Evolutionary conservation across 2,797 vertebrate species (phyloP).

Genomic region (Coluber constrictor): DNA sequence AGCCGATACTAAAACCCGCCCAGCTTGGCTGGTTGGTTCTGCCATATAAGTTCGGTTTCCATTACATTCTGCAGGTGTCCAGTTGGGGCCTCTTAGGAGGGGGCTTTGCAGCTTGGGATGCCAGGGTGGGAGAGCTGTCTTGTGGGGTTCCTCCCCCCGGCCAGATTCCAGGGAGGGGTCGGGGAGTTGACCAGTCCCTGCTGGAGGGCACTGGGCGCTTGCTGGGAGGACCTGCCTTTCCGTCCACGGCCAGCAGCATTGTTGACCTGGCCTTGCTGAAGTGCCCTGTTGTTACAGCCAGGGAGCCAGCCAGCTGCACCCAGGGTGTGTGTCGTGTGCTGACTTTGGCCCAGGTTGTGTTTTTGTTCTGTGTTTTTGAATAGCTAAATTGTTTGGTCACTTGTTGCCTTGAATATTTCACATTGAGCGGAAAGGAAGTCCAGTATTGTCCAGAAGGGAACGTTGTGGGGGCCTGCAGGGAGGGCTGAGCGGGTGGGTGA

Average conservation of each 20-base stretch:
- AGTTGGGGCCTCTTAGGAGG: background rate
- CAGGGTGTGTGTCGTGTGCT: background rate
- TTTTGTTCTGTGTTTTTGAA: background rate
- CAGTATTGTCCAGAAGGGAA: no score
- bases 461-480: no score
- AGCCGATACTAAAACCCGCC: background rate
- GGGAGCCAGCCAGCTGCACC: background rate
- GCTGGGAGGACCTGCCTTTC: background rate
- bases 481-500: background rate
- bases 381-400: background rate
- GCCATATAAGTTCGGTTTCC: no score
- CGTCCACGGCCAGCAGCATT: no score
- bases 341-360: background rate
- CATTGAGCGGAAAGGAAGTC: background rate
- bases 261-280: background rate
- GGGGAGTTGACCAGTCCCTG: background rate
- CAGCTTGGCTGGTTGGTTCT: background rate
- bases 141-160: background rate
- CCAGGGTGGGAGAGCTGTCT: background rate
- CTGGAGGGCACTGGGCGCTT: background rate
- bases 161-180: background rate
- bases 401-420: background rate
- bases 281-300: background rate
- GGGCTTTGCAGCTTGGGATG: no score
- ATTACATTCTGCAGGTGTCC: background rate